These are phyloP conservation scores for Eupithecia insigniata DNA, from an alignment of 2,888 invertebrate genomes.

Conservation along the genomic window DNA sequence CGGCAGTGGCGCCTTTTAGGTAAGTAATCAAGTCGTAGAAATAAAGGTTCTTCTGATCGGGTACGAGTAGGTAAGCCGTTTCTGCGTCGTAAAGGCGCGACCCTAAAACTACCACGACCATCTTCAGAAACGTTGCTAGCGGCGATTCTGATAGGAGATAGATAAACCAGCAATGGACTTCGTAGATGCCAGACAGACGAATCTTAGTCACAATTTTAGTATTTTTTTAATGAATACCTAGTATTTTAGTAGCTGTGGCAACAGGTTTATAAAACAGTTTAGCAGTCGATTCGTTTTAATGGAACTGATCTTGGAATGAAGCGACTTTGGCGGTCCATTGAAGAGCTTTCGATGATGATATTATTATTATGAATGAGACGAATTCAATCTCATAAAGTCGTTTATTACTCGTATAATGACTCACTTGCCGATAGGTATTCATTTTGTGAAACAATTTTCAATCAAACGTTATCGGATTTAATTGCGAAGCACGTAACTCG, in stretches of 20 bases:
- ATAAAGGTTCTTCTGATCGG: not conserved
- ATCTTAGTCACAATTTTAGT: not conserved
- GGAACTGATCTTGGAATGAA: not conserved
- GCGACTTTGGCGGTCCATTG: not conserved
- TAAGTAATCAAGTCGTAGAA: not conserved
- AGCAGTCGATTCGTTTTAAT: not conserved
- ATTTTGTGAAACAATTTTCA: not conserved
- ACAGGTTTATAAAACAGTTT: conserved; percentile 4
- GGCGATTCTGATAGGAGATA: not conserved
- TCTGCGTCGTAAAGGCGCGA: not conserved
- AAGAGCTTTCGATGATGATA: not conserved
- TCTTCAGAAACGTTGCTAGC: not conserved
- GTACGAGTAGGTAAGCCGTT: not conserved
- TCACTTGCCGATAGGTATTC: not conserved
- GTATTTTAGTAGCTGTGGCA: no score
- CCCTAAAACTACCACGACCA: not conserved
- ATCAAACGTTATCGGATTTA: not conserved
- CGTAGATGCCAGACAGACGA: not conserved
- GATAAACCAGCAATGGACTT: not conserved
- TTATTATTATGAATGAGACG: no score
- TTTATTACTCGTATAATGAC: not conserved
- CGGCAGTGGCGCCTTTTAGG: not conserved
- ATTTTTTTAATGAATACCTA: no score
- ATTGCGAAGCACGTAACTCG: not conserved
- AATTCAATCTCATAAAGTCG: not conserved